Percentiles rank a stretch among this genome's conserved stretches.
phyloP scores from a whole-genome alignment of 2,797 vertebrate genomes.

The Somateria mollissima region DNA sequence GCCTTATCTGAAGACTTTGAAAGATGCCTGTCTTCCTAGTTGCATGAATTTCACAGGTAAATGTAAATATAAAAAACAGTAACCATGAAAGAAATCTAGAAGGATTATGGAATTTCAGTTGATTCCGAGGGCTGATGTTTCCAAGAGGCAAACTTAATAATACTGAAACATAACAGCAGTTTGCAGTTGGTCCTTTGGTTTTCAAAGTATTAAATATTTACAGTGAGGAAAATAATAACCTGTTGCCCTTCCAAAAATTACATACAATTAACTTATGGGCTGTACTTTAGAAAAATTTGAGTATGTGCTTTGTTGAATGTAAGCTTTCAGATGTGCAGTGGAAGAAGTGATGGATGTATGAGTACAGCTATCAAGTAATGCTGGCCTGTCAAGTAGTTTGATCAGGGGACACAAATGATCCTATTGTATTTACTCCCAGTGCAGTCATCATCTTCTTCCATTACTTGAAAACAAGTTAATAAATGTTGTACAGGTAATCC shows the following conservation, averaged over 20 bases:
- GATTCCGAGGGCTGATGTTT: constrained; percentile 31
- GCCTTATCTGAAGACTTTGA: constrained; percentile 61
- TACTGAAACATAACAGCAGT: constrained; percentile 26
- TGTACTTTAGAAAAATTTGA: neutral
- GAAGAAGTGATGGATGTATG: neutral
- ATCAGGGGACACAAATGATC: neutral
- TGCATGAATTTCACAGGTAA: constrained; percentile 61
- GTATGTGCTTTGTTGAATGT: neutral
- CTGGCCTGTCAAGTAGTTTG: neutral
- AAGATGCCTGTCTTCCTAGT: constrained; percentile 53
- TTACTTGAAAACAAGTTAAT: neutral
- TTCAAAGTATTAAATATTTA: neutral
- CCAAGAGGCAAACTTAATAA: constrained; percentile 32
- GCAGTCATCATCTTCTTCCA: neutral
- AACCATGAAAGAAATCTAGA: constrained; percentile 34
- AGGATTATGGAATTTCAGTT: constrained; percentile 66
- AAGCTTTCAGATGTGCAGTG: neutral
- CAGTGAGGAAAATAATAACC: neutral
- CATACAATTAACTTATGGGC: neutral
- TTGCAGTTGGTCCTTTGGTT: neutral
- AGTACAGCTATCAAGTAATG: neutral
- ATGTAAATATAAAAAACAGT: constrained; percentile 42
- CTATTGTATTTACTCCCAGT: neutral
- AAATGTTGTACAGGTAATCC: neutral
- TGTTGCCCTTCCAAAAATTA: constrained; percentile 32